phyloP scores from a whole-genome alignment of 92 coral and sea anemone species.

The Epizoanthus ramosus region DNA sequence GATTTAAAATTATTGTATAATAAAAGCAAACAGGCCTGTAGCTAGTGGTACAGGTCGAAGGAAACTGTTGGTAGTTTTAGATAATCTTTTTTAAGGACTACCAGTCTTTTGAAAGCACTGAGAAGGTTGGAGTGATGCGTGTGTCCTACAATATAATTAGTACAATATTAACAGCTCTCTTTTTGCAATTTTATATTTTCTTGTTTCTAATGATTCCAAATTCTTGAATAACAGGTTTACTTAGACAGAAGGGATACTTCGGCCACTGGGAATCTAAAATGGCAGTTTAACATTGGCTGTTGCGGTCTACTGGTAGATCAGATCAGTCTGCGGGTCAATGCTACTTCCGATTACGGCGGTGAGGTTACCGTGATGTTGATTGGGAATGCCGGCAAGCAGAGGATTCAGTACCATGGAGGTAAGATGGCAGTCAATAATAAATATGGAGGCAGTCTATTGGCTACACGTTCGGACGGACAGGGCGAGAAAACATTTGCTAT shows the following conservation, averaged over 20 bases:
- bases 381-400: slow-evolving; percentile 69
- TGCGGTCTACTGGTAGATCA: slow-evolving; percentile 95
- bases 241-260: slow-evolving; percentile 69
- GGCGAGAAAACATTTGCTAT: no score
- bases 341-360: slow-evolving; percentile 75
- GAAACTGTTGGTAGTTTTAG: no score
- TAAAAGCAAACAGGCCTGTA: no score
- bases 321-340: slow-evolving; percentile 75
- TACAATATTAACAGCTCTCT: neutral
- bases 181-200: neutral
- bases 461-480: no score
- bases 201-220: neutral
- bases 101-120: no score
- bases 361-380: slow-evolving; percentile 82
- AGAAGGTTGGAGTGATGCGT: neutral
- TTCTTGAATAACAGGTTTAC: slow-evolving; percentile 60
- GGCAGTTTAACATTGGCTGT: slow-evolving; percentile 87
- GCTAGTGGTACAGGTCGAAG: no score
- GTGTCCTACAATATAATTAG: no score
- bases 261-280: slow-evolving; percentile 79
- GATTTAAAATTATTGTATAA: no score
- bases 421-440: neutral
- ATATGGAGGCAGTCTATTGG: no score
- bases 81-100: no score
- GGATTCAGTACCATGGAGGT: slow-evolving; percentile 89